Conservation (phyloP, 2,113 vertebrate species). For the Coregonus clupeaformis region DNA sequence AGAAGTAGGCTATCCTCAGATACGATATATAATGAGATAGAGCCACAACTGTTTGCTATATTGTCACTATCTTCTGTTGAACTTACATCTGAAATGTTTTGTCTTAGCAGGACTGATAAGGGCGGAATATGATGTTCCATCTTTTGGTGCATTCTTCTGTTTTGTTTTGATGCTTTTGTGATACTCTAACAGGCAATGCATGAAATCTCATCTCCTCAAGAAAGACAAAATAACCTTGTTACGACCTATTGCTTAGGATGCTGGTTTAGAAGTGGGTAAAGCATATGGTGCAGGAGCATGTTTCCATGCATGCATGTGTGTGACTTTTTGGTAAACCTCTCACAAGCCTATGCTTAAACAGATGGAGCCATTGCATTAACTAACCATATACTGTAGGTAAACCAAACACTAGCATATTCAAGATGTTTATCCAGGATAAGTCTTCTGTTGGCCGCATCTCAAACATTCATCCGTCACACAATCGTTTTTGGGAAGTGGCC, state of each 20-base stretch:
- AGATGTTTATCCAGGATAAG: slow-evolving; percentile 55
- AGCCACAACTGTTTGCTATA: no score
- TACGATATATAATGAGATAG: not conserved
- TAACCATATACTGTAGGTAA: slow-evolving; percentile 46
- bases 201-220: no score
- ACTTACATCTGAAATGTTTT: not conserved
- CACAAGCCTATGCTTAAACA: slow-evolving; percentile 37
- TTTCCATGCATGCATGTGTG: not conserved
- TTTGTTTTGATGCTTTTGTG: not conserved
- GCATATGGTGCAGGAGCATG: not conserved
- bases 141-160: not conserved
- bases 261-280: no score
- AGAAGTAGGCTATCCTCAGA: no score
- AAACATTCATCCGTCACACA: slow-evolving; percentile 49
- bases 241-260: no score
- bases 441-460: slow-evolving; percentile 50
- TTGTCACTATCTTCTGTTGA: not conserved
- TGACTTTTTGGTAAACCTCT: slow-evolving; percentile 31
- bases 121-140: not conserved
- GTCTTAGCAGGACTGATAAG: not conserved
- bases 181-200: no score
- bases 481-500: slow-evolving; percentile 44
- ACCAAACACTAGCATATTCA: slow-evolving; percentile 33
- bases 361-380: slow-evolving; percentile 12
- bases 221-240: no score